These are phyloP conservation scores for Ceyx cyanopectus DNA, from an alignment of 2,113 vertebrate species.

Conservation along the genomic window DNA sequence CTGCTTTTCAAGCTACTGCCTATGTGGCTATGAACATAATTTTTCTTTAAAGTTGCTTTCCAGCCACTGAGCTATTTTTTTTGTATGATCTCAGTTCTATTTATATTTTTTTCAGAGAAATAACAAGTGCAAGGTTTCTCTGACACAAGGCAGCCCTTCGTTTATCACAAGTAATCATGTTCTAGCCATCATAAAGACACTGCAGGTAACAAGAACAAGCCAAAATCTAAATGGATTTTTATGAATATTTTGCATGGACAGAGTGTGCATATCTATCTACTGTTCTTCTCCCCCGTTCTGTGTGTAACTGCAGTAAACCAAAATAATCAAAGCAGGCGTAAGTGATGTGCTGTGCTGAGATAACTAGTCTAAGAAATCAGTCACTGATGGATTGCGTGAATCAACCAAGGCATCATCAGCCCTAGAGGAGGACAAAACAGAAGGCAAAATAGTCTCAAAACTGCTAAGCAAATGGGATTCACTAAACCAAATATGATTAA, in stretches of 20 bases:
- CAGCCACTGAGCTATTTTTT: conserved; percentile 46
- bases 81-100: conserved; percentile 39
- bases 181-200: conserved; percentile 25
- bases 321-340: not conserved
- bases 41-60: conserved; percentile 76
- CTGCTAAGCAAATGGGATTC: conserved; percentile 27
- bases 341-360: not conserved
- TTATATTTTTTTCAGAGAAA: conserved; percentile 54
- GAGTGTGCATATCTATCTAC: not conserved
- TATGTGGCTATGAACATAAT: conserved; percentile 50
- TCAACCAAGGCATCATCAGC: conserved; percentile 12
- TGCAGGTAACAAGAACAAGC: not conserved
- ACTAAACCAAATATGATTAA: conserved; percentile 59
- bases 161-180: conserved; percentile 49
- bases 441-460: conserved; percentile 2
- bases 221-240: not conserved
- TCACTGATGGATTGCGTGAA: not conserved
- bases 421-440: not conserved
- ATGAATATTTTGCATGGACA: not conserved
- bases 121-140: conserved; percentile 39
- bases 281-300: not conserved
- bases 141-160: conserved; percentile 22
- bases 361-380: not conserved
- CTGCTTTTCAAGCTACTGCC: conserved; percentile 61
- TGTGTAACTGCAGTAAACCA: not conserved